A percentile compares a stretch with the other conserved stretches of the same genome.
Evolutionary conservation across 1,140 invertebrate genomes (phyloP).

Genomic region (Himalopsyche phryganea): DNA sequence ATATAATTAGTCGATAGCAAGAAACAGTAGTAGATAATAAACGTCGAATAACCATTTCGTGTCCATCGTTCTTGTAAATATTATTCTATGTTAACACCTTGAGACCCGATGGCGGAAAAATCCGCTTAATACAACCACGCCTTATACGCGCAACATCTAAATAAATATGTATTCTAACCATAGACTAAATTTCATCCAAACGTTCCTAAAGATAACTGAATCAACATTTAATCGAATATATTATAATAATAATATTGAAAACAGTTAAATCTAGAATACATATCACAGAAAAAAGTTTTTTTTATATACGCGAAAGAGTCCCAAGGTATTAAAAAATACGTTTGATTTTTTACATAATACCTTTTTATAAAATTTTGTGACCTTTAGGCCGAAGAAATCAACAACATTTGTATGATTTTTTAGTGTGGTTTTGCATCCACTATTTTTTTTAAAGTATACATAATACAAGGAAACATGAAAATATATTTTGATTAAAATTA

Average conservation of each 20-base stretch:
- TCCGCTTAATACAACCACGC: too few species aligned
- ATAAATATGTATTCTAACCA: too few species aligned
- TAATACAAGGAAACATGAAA: conserved; percentile 8
- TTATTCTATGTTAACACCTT: conserved; percentile 16
- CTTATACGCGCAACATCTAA: too few species aligned
- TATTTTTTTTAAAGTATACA: conserved; percentile 3
- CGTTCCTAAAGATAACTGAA: too few species aligned
- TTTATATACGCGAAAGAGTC: conserved; percentile 1
- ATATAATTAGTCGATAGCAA: conserved; percentile 34
- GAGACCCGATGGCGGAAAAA: background rate
- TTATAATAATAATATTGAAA: too few species aligned
- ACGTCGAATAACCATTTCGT: conserved; percentile 30
- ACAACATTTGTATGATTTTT: conserved; percentile 28
- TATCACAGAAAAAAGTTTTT: too few species aligned
- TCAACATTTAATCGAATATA: too few species aligned
- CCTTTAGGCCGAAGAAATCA: conserved; percentile 27
- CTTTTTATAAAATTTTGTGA: conserved; percentile 20
- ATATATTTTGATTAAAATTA: conserved; percentile 2
- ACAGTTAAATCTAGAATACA: too few species aligned
- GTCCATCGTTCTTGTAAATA: conserved; percentile 22
- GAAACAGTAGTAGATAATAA: conserved; percentile 30
- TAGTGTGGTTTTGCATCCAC: conserved; percentile 28
- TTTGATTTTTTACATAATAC: conserved; percentile 14
- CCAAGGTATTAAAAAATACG: conserved; percentile 7
- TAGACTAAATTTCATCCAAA: too few species aligned